Base-by-base conservation (phyloP, 2,797 vertebrate genomes). In the Myotis daubentonii region DNA sequence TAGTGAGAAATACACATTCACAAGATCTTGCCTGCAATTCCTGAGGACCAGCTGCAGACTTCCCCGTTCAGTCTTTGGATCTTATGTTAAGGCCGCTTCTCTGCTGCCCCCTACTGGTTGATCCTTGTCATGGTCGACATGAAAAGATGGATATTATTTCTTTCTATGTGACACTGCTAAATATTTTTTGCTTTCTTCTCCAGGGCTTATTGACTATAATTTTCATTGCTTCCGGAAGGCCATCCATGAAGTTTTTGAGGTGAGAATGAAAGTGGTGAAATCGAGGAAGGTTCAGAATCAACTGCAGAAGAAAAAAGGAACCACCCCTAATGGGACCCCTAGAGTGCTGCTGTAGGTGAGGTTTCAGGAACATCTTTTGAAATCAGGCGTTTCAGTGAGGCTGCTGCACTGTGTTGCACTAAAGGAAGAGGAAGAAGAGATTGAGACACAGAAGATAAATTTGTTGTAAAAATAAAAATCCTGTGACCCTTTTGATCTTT, bases 171-270 rank as follows among this genome's bases (percentile, higher is more conserved):
- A 49, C 22, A 30, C 65, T 94, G 53, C 33, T 25, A 74, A 76
- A 60, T 71, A 8, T 72, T 80, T 89, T 87, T 82, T 91, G 44
- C 91, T 97, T 95, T 93, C 95, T 95, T 82, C 89, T 90, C 87
- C 95, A 99, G 99, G 99, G 94, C 98, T 99, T 76, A 99, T 99
- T 91, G 99, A 99, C 98, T 99, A 99, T 98, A 99, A 99, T 98
- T 99, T 99, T 97, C 99, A 99, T 98, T 99, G 99, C 97, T 99
- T 99, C 97, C 99, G 99, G 97, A 99, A 99, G 97, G 99, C 99
- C 97, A 99, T 99, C 95, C 99, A 99, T 97, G 99, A 99, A 97
- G 99, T 99, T 72, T 99, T 99, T 97, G 99, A 99, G 94, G 99
- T 99, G 74, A 99, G 99, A 57, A 98, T 99, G 94, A 99, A 99